Percentiles rank a stretch among this genome's conserved stretches.
phyloP scores from a whole-genome alignment of 2,888 invertebrate genomes.

The Hetaerina titia region DNA sequence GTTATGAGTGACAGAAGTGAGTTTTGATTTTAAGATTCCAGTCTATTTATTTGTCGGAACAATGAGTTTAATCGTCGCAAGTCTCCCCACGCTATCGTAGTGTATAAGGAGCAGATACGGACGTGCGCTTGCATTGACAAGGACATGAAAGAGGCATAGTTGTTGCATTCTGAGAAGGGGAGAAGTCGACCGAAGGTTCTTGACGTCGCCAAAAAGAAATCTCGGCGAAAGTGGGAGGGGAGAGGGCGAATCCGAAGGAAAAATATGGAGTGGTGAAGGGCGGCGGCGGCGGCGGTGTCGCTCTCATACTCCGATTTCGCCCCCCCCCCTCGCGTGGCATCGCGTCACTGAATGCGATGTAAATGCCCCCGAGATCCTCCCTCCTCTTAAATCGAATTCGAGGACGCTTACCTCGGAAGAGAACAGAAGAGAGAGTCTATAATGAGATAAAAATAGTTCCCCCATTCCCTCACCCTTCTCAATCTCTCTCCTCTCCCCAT shows the following conservation, averaged over 20 bases:
- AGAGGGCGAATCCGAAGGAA: neutral
- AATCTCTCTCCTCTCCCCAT: neutral
- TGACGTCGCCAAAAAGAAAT: too few species aligned
- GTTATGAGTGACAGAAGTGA: too few species aligned
- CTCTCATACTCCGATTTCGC: neutral
- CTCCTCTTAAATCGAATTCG: neutral
- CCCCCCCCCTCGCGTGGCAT: neutral
- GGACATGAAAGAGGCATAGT: too few species aligned
- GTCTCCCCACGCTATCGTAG: too few species aligned
- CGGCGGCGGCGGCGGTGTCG: neutral
- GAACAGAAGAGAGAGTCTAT: neutral
- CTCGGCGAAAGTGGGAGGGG: neutral
- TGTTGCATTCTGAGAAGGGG: too few species aligned
- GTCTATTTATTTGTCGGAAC: too few species aligned
- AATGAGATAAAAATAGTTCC: conserved; percentile 8
- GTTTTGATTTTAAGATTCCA: too few species aligned
- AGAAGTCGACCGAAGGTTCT: too few species aligned
- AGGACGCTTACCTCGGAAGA: neutral
- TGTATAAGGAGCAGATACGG: too few species aligned
- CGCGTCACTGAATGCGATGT: neutral
- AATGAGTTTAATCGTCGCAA: too few species aligned
- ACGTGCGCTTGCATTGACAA: too few species aligned
- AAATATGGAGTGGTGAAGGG: neutral
- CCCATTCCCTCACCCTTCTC: neutral
- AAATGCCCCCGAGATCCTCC: neutral